These are phyloP conservation scores for Phodopus roborovskii DNA, from an alignment of 2,113 vertebrate species.

Conservation along the genomic window DNA sequence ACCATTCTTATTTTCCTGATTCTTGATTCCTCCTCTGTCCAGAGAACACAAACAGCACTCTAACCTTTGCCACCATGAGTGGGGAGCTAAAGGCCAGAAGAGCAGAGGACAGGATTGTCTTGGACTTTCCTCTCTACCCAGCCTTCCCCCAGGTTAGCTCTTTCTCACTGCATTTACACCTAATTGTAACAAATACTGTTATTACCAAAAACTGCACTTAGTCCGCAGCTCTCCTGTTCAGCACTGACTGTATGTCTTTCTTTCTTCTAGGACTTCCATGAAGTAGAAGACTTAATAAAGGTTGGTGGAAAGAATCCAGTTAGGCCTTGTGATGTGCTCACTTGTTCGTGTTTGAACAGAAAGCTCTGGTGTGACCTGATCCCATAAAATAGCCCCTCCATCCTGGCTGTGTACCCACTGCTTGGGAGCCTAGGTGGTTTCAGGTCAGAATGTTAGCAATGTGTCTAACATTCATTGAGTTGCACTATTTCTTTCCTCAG, in stretches of 20 bases:
- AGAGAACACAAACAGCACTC: conserved; percentile 90
- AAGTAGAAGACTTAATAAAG: conserved; percentile 90
- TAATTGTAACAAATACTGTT: rapidly evolving
- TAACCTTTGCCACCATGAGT: conserved; percentile 93
- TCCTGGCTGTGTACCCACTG: background rate
- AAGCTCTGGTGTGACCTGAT: background rate
- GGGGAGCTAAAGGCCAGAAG: conserved; percentile 90
- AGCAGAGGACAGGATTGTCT: conserved; percentile 86
- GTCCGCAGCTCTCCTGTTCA: background rate
- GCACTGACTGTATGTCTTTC: background rate
- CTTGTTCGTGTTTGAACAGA: conserved; percentile 15
- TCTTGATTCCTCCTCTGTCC: conserved; percentile 48
- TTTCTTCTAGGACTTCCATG: conserved; percentile 85
- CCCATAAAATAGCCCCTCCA: background rate
- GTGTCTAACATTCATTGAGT: background rate
- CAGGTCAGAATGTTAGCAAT: background rate
- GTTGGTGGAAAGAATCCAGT: conserved; percentile 81
- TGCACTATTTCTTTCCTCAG: background rate
- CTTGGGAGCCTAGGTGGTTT: background rate
- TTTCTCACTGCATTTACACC: background rate
- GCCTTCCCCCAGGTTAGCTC: conserved; percentile 85
- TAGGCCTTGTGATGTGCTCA: background rate
- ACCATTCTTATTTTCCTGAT: background rate
- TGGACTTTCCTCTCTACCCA: conserved; percentile 92
- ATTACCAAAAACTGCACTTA: background rate